Evolutionary conservation across 2,888 invertebrate genomes (phyloP).

Genomic region (Bibio marci): DNA sequence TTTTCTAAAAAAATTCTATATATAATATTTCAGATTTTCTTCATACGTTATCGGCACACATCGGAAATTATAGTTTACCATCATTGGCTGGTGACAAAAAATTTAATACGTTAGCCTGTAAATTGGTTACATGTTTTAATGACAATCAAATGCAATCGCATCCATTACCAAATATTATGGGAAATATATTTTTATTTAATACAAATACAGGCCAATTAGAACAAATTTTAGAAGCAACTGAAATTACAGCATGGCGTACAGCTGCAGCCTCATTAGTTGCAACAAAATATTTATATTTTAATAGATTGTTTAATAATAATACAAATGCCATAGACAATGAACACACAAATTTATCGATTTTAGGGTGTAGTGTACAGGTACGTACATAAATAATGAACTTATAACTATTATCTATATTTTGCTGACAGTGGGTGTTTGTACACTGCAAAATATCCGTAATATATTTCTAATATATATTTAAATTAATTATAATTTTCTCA

Average conservation of each 20-base stretch:
- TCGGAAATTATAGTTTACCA: constrained; percentile 22
- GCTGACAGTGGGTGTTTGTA: too few relatives aligned
- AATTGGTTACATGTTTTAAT: constrained; percentile 30
- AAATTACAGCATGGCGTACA: constrained; percentile 39
- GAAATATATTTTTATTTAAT: constrained; percentile 31
- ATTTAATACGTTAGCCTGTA: constrained; percentile 28
- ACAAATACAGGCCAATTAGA: constrained; percentile 27
- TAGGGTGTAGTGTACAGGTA: constrained; percentile 37
- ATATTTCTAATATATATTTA: too few relatives aligned
- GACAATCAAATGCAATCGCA: constrained; percentile 20
- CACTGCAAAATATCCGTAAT: too few relatives aligned
- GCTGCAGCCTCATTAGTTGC: constrained; percentile 39
- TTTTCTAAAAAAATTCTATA: too few relatives aligned
- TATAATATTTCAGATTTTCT: too few relatives aligned
- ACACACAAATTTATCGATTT: constrained; percentile 25
- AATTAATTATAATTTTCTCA: too few relatives aligned
- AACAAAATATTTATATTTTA: constrained; percentile 32
- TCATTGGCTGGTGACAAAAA: constrained; percentile 6
- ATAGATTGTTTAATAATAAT: constrained; percentile 9
- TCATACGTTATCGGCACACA: constrained; percentile 31
- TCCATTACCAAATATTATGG: constrained; percentile 28
- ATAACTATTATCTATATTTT: not conserved
- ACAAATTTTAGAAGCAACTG: constrained; percentile 32
- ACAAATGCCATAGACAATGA: constrained; percentile 10
- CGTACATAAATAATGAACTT: not conserved